phyloP scores from a whole-genome alignment of 2,888 invertebrate genomes.

The Mesorhabditis spiculigera region DNA sequence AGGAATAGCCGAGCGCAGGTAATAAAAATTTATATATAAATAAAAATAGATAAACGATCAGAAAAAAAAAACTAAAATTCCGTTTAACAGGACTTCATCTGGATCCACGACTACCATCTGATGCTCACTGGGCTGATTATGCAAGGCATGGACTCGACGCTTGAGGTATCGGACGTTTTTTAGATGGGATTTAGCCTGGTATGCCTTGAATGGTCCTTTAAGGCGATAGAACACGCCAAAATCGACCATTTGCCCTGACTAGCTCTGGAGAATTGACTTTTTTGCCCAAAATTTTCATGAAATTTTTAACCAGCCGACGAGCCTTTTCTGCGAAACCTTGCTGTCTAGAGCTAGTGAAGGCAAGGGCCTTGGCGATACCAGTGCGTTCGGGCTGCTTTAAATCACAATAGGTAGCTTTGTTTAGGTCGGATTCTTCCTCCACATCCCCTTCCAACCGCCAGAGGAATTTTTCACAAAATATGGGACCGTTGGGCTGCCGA shows the following conservation, averaged over 20 bases:
- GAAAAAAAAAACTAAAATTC: slow-evolving; percentile 9
- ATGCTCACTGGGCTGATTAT: slow-evolving; percentile 89
- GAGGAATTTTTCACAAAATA: slow-evolving; percentile 71
- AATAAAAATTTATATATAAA: neutral
- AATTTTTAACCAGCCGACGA: too few species aligned
- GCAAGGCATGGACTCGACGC: slow-evolving; percentile 67
- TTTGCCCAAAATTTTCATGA: too few species aligned
- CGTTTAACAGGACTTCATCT: slow-evolving; percentile 71
- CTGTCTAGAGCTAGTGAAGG: too few species aligned
- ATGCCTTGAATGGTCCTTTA: too few species aligned
- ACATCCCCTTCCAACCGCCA: slow-evolving; percentile 92
- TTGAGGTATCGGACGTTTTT: slow-evolving; percentile 59
- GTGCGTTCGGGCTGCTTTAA: too few species aligned
- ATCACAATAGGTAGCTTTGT: too few species aligned
- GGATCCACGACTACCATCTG: slow-evolving; percentile 91
- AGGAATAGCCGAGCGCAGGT: slow-evolving; percentile 54
- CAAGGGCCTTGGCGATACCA: too few species aligned
- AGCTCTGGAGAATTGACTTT: too few species aligned
- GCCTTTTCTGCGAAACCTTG: too few species aligned
- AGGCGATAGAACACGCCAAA: too few species aligned
- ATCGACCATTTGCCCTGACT: too few species aligned
- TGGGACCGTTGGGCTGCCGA: slow-evolving; percentile 65
- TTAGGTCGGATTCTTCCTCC: slow-evolving; percentile 81
- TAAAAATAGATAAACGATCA: neutral
- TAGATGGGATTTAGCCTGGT: too few species aligned